Evolutionary conservation across 1,140 invertebrate species (phyloP), one percentile per base, ranked within the genome.

Genomic region (Apis cerana): DNA sequence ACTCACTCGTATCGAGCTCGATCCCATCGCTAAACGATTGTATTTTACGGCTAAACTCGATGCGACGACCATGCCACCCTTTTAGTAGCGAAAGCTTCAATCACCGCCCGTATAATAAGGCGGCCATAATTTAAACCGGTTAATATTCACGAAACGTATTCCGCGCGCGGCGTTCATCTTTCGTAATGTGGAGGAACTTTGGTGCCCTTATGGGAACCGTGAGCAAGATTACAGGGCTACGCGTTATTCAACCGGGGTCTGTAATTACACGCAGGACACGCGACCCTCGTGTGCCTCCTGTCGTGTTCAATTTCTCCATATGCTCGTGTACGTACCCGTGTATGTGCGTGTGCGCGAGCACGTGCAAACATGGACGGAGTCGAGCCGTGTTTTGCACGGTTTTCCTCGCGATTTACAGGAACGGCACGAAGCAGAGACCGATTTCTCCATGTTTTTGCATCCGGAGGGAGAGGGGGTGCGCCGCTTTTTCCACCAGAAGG

Each of bases 191-290:
- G 15, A 68, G 64, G 64, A 76, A 68, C 80, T 82, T 82, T 76
- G 74, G 80, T 76, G 48, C 72, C 80, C 80, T 82, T 82, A 82
- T 82, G 80, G 80, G 80, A 76, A 27, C 64, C 27, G 43, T 4
- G 74, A 0, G 56, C 64, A 82, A 82, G 80, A 82, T 82, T 82
- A 82, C 61, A 82, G 74, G 74, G 54, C 54, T 5, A 48, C n/a
- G 72, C 80, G 80, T 82, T 82, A 82, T 82, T 82, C 75, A 82
- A 65, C 64, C 27, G 3, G 5, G 64, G 17, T 27, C 74, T 82
- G 74, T 82, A 82, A 82, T 82, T 82, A 82, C 80, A 43, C 43
- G 13, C 64, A 68, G 72, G 64, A 67, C 72, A 68, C 62, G 72
- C 72, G 80, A 76, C 72, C 19, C 80, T 76, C 74, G 43, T 62